Evolutionary conservation across 2,888 invertebrate species (phyloP).

Genomic region (Liodrosophila aerea): DNA sequence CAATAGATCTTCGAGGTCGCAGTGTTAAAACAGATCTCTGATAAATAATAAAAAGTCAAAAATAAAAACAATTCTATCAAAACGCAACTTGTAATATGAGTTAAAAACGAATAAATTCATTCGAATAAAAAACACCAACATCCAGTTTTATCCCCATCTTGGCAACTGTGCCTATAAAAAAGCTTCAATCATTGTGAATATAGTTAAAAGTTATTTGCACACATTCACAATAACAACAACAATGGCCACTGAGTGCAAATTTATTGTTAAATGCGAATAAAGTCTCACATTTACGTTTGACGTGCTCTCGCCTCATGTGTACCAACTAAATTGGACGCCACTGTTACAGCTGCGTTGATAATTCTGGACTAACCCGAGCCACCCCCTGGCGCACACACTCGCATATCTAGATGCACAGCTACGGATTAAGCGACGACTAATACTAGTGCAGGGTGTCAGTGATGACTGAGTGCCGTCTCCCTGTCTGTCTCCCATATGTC

Average conservation of each 20-base stretch:
- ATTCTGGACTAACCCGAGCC: slow-evolving; percentile 19
- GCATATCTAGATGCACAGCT: slow-evolving; percentile 7
- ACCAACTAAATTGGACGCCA: slow-evolving; percentile 4
- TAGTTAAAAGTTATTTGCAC: background rate
- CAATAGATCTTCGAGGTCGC: too few relatives aligned
- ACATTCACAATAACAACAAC: background rate
- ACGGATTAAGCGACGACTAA: slow-evolving; percentile 18
- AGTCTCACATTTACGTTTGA: background rate
- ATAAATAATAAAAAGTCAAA: too few relatives aligned
- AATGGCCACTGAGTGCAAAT: background rate
- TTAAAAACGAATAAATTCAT: too few relatives aligned
- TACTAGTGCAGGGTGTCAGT: slow-evolving; percentile 8
- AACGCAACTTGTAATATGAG: too few relatives aligned
- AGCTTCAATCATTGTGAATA: too few relatives aligned
- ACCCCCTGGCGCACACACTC: slow-evolving; percentile 10
- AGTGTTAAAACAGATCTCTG: too few relatives aligned
- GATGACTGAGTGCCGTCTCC: slow-evolving; percentile 6
- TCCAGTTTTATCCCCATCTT: too few relatives aligned
- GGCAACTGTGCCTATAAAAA: too few relatives aligned
- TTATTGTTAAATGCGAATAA: background rate
- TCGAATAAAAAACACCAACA: too few relatives aligned
- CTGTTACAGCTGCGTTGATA: slow-evolving; percentile 38
- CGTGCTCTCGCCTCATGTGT: background rate
- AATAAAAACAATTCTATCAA: too few relatives aligned
- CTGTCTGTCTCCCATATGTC: too few relatives aligned